Evolutionary conservation across 2,888 invertebrate species (phyloP).

Genomic region (Drosophila nr. perissopoda): DNA sequence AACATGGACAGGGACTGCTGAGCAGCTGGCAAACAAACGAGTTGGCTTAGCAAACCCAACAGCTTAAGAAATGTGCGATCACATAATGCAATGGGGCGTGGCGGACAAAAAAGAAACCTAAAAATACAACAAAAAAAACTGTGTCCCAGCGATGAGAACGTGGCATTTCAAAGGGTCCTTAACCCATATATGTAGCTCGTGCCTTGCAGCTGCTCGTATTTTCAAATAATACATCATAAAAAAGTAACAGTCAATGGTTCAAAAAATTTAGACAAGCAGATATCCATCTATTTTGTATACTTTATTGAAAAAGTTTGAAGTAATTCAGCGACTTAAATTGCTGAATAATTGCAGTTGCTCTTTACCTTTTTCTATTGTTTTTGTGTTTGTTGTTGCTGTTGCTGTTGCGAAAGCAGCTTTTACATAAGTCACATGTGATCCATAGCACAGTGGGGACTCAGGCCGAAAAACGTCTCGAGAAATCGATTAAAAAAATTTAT

Average conservation of each 20-base stretch:
- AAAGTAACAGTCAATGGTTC: neutral
- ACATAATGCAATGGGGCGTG: slow-evolving; percentile 42
- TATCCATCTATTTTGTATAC: slow-evolving; percentile 38
- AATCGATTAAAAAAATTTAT: neutral
- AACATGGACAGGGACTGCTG: slow-evolving; percentile 46
- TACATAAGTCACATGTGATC: slow-evolving; percentile 42
- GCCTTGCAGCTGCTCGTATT: neutral
- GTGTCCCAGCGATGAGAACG: neutral
- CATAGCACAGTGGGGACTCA: neutral
- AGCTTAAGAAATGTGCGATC: slow-evolving; percentile 48
- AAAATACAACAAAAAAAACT: slow-evolving; percentile 5
- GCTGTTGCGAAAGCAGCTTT: slow-evolving; percentile 42
- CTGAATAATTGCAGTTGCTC: slow-evolving; percentile 75
- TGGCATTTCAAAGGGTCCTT: neutral
- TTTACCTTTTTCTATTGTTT: slow-evolving; percentile 7
- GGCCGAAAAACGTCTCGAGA: neutral
- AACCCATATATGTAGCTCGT: neutral
- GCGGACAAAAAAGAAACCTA: neutral
- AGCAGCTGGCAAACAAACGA: slow-evolving; percentile 52
- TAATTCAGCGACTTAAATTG: slow-evolving; percentile 70
- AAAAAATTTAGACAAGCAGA: slow-evolving; percentile 24
- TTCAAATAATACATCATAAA: neutral
- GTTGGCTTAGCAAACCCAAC: slow-evolving; percentile 47
- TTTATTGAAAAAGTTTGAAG: slow-evolving; percentile 63
- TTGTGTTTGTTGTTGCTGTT: slow-evolving; percentile 17